These are phyloP conservation scores for Ardeotis arabs DNA, from an alignment of 2,113 vertebrate species.

Conservation along the genomic window DNA sequence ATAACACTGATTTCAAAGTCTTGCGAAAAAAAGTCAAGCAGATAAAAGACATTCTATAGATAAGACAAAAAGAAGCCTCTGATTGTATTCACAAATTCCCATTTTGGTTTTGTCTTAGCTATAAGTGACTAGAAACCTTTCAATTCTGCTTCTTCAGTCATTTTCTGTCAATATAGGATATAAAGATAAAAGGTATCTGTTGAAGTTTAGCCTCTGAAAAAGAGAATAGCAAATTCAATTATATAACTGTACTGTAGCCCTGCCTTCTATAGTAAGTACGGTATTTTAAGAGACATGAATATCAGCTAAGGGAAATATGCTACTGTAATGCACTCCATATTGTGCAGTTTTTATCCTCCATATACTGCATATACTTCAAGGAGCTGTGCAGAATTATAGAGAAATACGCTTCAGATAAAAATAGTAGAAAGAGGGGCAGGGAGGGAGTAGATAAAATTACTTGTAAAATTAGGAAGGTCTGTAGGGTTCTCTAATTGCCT, in stretches of 20 bases:
- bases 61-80: neutral
- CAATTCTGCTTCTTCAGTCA: neutral
- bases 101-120: neutral
- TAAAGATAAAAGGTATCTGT: neutral
- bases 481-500: neutral
- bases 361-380: neutral
- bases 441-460: neutral
- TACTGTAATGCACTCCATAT: neutral
- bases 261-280: neutral
- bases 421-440: neutral
- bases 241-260: neutral
- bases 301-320: neutral
- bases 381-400: neutral
- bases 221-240: neutral
- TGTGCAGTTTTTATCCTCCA: neutral
- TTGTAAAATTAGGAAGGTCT: neutral
- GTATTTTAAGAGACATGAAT: neutral
- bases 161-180: neutral
- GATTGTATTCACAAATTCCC: neutral
- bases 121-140: neutral
- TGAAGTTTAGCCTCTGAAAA: neutral
- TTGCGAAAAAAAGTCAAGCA: neutral
- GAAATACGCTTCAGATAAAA: neutral
- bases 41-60: neutral
- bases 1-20: neutral